phyloP scores from a whole-genome alignment of 30 jellyfish, hydroid and myxozoan species.

The Aurelia aurita region DNA sequence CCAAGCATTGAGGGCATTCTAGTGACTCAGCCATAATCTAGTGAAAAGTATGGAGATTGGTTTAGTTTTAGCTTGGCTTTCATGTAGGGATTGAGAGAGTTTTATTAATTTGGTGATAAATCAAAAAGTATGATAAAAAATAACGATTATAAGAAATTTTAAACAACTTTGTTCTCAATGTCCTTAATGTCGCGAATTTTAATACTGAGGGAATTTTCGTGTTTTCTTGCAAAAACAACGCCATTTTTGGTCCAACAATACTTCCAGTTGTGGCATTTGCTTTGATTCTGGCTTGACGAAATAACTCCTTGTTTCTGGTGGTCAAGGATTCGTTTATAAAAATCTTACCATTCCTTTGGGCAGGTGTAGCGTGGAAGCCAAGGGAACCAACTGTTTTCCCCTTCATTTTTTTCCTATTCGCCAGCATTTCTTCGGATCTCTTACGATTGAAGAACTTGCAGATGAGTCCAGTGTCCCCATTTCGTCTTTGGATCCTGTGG shows the following conservation, averaged over 20 bases:
- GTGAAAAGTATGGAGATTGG: too few relatives aligned
- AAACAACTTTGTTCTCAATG: constrained; percentile 5
- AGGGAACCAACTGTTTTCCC: constrained; percentile 6
- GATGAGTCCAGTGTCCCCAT: neutral
- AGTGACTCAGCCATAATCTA: too few relatives aligned
- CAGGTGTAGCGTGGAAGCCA: neutral
- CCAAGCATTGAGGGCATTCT: too few relatives aligned
- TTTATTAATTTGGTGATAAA: too few relatives aligned
- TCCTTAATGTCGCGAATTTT: constrained; percentile 2
- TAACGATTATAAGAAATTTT: too few relatives aligned
- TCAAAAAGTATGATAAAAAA: too few relatives aligned
- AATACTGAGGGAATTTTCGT: neutral
- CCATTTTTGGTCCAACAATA: constrained; percentile 32
- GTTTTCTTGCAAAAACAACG: constrained; percentile 6
- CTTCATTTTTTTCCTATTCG: too few relatives aligned
- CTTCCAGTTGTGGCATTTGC: neutral
- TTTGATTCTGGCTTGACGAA: neutral
- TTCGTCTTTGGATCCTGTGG: constrained; percentile 7
- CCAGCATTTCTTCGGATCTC: neutral
- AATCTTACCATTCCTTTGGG: constrained; percentile 15
- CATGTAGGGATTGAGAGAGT: too few relatives aligned
- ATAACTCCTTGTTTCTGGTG: neutral
- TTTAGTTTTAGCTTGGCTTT: too few relatives aligned
- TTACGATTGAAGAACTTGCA: neutral
- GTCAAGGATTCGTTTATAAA: constrained; percentile 1